A percentile compares a stretch with the other conserved stretches of the same genome.
Evolutionary conservation across 2,888 invertebrate genomes (phyloP).

Genomic region (Ormia ochracea): DNA sequence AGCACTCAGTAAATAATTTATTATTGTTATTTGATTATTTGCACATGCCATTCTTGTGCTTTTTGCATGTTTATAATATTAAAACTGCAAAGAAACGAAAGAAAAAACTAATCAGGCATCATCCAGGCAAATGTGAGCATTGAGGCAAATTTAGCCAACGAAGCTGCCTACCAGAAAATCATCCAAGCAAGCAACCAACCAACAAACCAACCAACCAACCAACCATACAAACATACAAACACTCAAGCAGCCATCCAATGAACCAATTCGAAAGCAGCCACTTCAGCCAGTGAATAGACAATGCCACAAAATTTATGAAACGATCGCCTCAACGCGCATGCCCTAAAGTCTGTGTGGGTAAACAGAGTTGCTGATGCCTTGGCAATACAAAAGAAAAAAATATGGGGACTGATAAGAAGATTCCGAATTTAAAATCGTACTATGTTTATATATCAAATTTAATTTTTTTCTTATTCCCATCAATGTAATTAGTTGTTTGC

Average conservation of each 20-base stretch:
- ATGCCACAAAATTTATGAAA: slow-evolving; percentile 50
- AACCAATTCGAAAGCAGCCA: slow-evolving; percentile 34
- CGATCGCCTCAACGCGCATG: slow-evolving; percentile 50
- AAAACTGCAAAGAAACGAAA: slow-evolving; percentile 6
- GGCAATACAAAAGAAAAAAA: neutral
- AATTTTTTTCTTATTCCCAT: too few relatives aligned
- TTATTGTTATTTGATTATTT: slow-evolving; percentile 61
- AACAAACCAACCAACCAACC: slow-evolving; percentile 14
- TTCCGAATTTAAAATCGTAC: too few relatives aligned
- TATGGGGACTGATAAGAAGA: too few relatives aligned
- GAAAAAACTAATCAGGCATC: slow-evolving; percentile 48
- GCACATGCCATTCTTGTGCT: slow-evolving; percentile 49
- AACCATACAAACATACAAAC: slow-evolving; percentile 10
- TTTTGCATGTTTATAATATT: slow-evolving; percentile 51
- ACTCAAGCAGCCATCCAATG: slow-evolving; percentile 16
- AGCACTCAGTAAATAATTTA: slow-evolving; percentile 59
- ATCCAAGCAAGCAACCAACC: neutral
- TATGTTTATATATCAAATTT: too few relatives aligned
- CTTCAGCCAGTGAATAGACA: slow-evolving; percentile 22
- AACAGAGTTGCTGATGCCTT: slow-evolving; percentile 12
- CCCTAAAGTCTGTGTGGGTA: slow-evolving; percentile 54
- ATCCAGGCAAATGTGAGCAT: slow-evolving; percentile 3
- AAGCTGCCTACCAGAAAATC: neutral
- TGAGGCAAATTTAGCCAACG: slow-evolving; percentile 5
- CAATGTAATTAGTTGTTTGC: too few relatives aligned